Base-by-base conservation (phyloP, 2,113 vertebrate genomes). In the Tympanuchus pallidicinctus region DNA sequence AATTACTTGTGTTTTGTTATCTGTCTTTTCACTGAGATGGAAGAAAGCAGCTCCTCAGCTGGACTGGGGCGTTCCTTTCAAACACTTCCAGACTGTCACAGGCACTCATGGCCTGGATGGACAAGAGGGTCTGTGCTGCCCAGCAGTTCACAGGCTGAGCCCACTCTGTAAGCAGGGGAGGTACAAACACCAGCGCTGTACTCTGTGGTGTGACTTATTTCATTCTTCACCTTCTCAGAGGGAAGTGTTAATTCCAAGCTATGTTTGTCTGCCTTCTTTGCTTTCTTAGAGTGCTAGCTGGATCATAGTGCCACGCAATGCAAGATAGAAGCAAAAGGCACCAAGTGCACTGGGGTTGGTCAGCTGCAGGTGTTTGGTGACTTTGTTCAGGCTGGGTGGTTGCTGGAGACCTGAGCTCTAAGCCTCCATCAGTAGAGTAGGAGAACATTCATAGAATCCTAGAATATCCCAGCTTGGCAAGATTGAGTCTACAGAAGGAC, bases 1-100 rank as follows among this genome's bases (percentile, higher is more conserved):
- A 82, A 73, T 78, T 84, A 82, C 93, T 96, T 95, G 88, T 93
- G 89, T 95, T 90, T 96, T 96, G 92, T 96, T 96, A 78, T 92
- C 80, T 84, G 90, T 64, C 54, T 79, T 82, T 80, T 92, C 22
- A 10, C 45, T 32, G 91, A 67, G 77, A 86, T 65, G 84, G 94
- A 65, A 79, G 54, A 63, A 92, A 70, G 57, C 72, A 50, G 80
- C 93, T 81, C 84, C 77, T 88, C 88, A 78, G 88, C 86, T 71
- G 86, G 61, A 19, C n/a, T 42, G 45, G n/a, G 61, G 17, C 65
- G 8, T 67, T 82, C 6, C 45, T 77, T 28, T 70, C 63, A 28
- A 65, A 65, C 5, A 13, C 47, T 12, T 40, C 28, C 25, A 6
- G 17, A 9, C 19, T 42, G 42, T 34, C 27, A 42, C 40, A 32